A percentile compares a stretch with the other conserved stretches of the same genome.
phyloP scores from a whole-genome alignment of 2,113 vertebrate genomes.

The Cyprinodon brontotheroides region DNA sequence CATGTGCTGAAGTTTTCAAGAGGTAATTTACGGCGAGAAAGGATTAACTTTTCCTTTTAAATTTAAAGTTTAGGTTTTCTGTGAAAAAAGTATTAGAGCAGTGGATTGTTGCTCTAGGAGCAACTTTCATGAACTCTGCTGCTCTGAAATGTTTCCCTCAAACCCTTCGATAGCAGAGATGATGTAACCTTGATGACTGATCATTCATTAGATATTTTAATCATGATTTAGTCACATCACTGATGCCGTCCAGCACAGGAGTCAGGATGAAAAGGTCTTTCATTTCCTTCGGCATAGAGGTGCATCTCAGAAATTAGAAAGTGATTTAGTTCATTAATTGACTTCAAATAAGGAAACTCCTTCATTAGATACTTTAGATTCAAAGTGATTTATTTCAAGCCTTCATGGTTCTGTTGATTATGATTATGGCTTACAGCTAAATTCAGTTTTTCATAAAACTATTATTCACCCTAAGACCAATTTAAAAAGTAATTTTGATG shows the following conservation, averaged over 20 bases:
- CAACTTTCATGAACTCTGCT: neutral
- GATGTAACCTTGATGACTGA: neutral
- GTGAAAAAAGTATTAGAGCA: neutral
- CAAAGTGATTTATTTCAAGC: neutral
- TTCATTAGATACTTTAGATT: neutral
- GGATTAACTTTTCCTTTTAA: neutral
- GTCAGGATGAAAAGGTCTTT: slow-evolving; percentile 19
- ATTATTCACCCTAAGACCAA: neutral
- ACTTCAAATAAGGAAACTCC: neutral
- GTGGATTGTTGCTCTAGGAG: neutral
- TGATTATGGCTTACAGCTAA: neutral
- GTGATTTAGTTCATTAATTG: neutral
- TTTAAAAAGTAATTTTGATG: too few species aligned
- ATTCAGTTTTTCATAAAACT: neutral
- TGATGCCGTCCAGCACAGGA: slow-evolving; percentile 14
- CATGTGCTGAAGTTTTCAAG: slow-evolving; percentile 23
- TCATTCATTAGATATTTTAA: slow-evolving; percentile 18
- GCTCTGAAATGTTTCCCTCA: neutral
- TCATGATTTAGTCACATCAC: slow-evolving; percentile 20
- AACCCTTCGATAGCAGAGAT: neutral
- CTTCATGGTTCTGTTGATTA: neutral
- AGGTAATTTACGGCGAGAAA: neutral
- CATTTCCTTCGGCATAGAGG: slow-evolving; percentile 39
- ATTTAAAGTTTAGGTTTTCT: neutral
- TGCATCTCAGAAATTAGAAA: neutral